Base-by-base conservation (phyloP, 2,888 invertebrate genomes). In the Pyrrhosoma nymphula region DNA sequence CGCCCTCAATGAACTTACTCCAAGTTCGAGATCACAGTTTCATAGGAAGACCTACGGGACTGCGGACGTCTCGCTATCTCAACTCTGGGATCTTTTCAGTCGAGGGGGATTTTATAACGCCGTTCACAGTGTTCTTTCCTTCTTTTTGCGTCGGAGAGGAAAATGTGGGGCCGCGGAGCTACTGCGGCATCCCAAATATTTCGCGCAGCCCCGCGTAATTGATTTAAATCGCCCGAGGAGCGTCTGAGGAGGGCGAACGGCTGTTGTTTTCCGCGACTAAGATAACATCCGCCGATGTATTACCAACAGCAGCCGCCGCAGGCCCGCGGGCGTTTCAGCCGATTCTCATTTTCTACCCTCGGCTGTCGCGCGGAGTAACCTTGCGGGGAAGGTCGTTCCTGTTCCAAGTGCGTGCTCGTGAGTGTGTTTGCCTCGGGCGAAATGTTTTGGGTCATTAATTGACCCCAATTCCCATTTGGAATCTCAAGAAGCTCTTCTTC, bases 261-360 rank as follows among this genome's bases (percentile, higher is more conserved):
- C 82, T 35, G 82, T 82, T 82, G 82, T 82, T 82, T 82, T 35
- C 82, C 82, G 82, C 82, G 30, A 14, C 30, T 18, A 16, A 30
- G 82, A 35, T 82, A 82, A 82, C 82, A 82, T 35, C 82, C 82
- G 82, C 82, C 56, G 35, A 82, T 82, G 82, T 35, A 35, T 82
- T 82, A 35, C 82, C 14, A n/a, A 35, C 14, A 30, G 30, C 82
- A 35, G 60, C 12, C 16, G 60, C 16, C 12, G 16, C 12, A 60
- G 3, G 1, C 20, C 60, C 60, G 60, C 60, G 47, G 47, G 47
- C 47, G 8, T 47, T 47, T 47, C 47, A 8, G 2, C 47, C 47
- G 47, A 47, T 47, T 69, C 69, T 69, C 10, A 69, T 69, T 69
- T 69, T 69, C 20, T 69, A 8, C n/a, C n/a, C 69, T 69, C 69